These are phyloP conservation scores for Sciurus niger DNA, from an alignment of 2,113 vertebrate species.

Conservation along the genomic window DNA sequence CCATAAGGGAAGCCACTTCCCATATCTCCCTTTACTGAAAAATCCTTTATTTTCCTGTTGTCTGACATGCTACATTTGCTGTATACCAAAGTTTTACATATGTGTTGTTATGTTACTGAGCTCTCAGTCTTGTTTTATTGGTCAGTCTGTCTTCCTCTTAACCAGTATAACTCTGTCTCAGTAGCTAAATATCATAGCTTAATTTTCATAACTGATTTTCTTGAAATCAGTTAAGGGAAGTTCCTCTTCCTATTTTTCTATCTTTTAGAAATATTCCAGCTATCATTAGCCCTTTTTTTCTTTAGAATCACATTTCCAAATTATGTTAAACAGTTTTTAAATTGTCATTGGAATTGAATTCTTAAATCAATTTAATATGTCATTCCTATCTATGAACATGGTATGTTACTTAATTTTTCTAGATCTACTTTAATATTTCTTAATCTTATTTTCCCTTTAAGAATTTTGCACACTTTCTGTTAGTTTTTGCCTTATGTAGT, in stretches of 20 bases:
- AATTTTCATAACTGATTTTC: not conserved
- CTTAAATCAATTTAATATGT: not conserved
- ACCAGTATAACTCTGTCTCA: not conserved
- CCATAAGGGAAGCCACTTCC: not conserved
- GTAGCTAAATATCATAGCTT: not conserved
- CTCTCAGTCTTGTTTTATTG: not conserved
- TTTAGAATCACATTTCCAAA: not conserved
- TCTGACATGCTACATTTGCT: not conserved
- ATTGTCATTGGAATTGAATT: constrained; percentile 10
- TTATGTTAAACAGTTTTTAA: not conserved
- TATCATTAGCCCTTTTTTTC: not conserved
- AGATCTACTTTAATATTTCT: not conserved
- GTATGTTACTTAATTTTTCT: constrained; percentile 50
- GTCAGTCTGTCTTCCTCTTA: not conserved
- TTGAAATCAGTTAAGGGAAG: not conserved
- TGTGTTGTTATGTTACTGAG: not conserved
- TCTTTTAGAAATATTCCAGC: constrained; percentile 9
- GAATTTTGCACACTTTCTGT: not conserved
- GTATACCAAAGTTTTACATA: not conserved
- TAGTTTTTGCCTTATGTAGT: not conserved
- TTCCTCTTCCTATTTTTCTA: not conserved
- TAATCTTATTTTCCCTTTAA: not conserved
- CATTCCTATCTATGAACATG: constrained; percentile 68
- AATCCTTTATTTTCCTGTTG: not conserved
- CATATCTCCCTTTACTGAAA: not conserved